phyloP scores from a whole-genome alignment of 2,888 invertebrate species.

The Aporophyla nigra region DNA sequence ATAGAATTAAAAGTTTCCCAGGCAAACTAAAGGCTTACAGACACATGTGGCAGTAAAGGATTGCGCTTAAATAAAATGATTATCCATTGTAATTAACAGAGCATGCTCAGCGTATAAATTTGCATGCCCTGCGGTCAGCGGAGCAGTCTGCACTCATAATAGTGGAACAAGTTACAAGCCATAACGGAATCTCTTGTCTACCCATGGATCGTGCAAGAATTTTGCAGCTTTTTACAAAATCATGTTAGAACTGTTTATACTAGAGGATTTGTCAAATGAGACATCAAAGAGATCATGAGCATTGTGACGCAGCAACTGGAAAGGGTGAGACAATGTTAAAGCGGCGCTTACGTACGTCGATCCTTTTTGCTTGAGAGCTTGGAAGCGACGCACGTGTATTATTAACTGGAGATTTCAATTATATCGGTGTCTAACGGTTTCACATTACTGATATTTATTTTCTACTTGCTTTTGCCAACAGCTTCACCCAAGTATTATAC shows the following conservation, averaged over 20 bases:
- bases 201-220: neutral
- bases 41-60: constrained; percentile 27
- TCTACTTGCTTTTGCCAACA: no score
- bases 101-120: constrained; percentile 70
- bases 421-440: no score
- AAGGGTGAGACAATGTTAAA: no score
- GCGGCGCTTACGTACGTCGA: no score
- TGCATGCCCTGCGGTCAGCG: constrained; percentile 69
- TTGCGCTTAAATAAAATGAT: constrained; percentile 53
- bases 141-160: constrained; percentile 65
- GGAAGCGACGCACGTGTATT: no score
- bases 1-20: constrained; percentile 30
- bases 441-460: no score
- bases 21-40: constrained; percentile 25
- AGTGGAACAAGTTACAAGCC: constrained; percentile 41
- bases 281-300: no score
- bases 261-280: no score
- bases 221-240: neutral
- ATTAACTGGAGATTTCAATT: no score
- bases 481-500: no score
- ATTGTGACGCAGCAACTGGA: no score
- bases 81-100: constrained; percentile 77
- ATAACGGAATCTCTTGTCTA: constrained; percentile 15
- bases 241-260: neutral
- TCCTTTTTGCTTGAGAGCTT: no score